Evolutionary conservation across 2,888 invertebrate species (phyloP).

Genomic region (Drosophila subquinaria): DNA sequence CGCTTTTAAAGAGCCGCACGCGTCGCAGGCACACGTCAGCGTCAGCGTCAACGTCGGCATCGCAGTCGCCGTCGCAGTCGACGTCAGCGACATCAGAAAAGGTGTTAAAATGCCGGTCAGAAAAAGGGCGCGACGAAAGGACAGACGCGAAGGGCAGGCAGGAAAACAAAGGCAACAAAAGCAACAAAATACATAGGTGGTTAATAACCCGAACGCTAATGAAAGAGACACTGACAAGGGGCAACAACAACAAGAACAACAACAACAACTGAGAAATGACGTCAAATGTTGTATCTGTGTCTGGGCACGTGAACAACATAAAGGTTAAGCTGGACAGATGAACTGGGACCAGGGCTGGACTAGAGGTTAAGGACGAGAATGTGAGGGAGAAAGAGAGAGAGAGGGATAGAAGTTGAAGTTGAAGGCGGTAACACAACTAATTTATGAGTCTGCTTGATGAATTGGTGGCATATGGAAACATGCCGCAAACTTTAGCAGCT

Average conservation of each 20-base stretch:
- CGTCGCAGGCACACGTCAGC: slow-evolving; percentile 61
- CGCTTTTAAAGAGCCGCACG: slow-evolving; percentile 68
- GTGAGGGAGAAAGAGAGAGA: background rate
- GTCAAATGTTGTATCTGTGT: slow-evolving; percentile 32
- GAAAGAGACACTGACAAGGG: slow-evolving; percentile 69
- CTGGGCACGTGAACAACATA: slow-evolving; percentile 19
- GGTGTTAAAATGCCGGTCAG: slow-evolving; percentile 67
- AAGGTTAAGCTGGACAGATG: slow-evolving; percentile 37
- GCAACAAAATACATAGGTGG: slow-evolving; percentile 60
- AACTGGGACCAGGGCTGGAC: slow-evolving; percentile 6
- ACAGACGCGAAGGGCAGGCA: slow-evolving; percentile 53
- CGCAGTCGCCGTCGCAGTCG: slow-evolving; percentile 17
- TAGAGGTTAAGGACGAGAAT: slow-evolving; percentile 37
- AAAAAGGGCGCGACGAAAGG: slow-evolving; percentile 49
- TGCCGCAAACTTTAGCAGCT: slow-evolving; percentile 63
- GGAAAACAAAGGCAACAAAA: slow-evolving; percentile 33
- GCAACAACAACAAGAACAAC: slow-evolving; percentile 15
- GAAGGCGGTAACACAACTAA: slow-evolving; percentile 22
- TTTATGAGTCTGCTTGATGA: slow-evolving; percentile 62
- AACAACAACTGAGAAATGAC: slow-evolving; percentile 37
- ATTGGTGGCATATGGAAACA: slow-evolving; percentile 58
- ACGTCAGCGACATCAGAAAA: slow-evolving; percentile 53
- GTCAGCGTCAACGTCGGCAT: slow-evolving; percentile 15
- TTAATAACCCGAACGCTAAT: slow-evolving; percentile 78
- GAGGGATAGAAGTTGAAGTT: background rate